Conservation (phyloP, 1,140 invertebrate species). For the Drosophila takahashii region DNA sequence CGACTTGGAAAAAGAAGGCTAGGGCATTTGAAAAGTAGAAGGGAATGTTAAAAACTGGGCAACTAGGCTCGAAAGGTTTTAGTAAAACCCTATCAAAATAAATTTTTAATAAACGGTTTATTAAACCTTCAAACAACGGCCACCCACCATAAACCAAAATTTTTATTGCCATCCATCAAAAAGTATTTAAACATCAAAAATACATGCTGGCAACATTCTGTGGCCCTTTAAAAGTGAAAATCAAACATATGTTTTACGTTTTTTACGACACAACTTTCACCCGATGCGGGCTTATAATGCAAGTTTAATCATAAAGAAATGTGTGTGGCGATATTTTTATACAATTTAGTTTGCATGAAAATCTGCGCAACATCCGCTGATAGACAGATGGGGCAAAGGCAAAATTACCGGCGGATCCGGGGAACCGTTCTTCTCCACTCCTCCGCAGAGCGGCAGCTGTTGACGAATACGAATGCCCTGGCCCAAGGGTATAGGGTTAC, state of each 20-base stretch:
- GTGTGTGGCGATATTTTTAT: slow-evolving; percentile 32
- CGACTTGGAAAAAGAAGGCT: slow-evolving; percentile 18
- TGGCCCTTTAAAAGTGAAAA: slow-evolving; percentile 66
- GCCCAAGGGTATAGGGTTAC: slow-evolving; percentile 52
- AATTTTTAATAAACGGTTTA: not conserved
- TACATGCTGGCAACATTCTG: slow-evolving; percentile 52
- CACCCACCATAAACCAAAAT: not conserved
- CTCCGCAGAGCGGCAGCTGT: slow-evolving; percentile 49
- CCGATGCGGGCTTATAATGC: slow-evolving; percentile 59
- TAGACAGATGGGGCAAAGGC: slow-evolving; percentile 50
- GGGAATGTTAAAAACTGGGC: not conserved
- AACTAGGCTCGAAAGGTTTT: no score
- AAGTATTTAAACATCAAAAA: slow-evolving; percentile 59
- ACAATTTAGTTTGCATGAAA: slow-evolving; percentile 36
- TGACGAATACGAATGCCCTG: slow-evolving; percentile 74
- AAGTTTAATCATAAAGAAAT: slow-evolving; percentile 80
- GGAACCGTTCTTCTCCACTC: not conserved
- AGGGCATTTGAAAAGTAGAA: not conserved
- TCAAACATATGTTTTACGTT: slow-evolving; percentile 59
- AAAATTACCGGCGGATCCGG: slow-evolving; percentile 65
- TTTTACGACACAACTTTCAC: slow-evolving; percentile 61
- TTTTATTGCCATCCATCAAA: slow-evolving; percentile 69
- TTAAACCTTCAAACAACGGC: slow-evolving; percentile 5
- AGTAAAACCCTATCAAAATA: not conserved
- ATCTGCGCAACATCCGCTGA: slow-evolving; percentile 23